These are phyloP conservation scores for Dolichotis patagonum DNA, from an alignment of 2,113 vertebrate genomes.

Conservation along the genomic window DNA sequence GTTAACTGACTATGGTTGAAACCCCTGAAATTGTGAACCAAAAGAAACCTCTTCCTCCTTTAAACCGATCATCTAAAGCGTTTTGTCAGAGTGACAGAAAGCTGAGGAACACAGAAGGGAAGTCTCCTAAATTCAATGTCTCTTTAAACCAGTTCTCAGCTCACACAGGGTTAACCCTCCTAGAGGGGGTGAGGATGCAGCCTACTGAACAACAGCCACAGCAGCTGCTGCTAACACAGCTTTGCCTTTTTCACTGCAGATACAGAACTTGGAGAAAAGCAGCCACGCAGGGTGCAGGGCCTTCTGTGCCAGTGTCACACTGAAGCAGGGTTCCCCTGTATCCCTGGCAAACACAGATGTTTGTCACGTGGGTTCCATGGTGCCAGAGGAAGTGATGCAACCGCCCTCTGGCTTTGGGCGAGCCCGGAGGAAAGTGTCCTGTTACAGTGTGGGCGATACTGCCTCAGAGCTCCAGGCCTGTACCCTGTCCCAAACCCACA, in stretches of 20 bases:
- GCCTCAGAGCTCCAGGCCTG: neutral
- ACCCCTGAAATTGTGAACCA: neutral
- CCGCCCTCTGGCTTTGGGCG: neutral
- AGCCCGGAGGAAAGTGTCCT: slow-evolving; percentile 68
- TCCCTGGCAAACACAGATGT: slow-evolving; percentile 38
- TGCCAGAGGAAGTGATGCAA: slow-evolving; percentile 64
- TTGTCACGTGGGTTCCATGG: slow-evolving; percentile 2
- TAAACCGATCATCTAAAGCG: neutral
- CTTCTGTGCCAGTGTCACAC: neutral
- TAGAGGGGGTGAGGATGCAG: neutral
- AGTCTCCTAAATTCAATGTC: rapidly evolving
- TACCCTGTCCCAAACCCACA: neutral
- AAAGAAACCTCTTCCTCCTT: neutral
- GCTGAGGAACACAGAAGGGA: neutral
- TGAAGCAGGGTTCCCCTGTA: neutral
- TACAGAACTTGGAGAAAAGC: neutral
- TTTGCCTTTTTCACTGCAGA: neutral
- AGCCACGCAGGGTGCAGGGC: neutral
- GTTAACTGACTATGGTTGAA: neutral
- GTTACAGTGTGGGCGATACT: neutral
- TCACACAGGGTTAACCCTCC: rapidly evolving
- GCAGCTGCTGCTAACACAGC: neutral
- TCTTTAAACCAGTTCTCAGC: neutral
- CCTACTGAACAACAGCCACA: rapidly evolving
- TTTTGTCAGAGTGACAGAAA: neutral